A percentile compares a stretch with the other conserved stretches of the same genome.
Conservation (phyloP, 1,140 invertebrate species). For the Caenorhabditis inopinata region DNA sequence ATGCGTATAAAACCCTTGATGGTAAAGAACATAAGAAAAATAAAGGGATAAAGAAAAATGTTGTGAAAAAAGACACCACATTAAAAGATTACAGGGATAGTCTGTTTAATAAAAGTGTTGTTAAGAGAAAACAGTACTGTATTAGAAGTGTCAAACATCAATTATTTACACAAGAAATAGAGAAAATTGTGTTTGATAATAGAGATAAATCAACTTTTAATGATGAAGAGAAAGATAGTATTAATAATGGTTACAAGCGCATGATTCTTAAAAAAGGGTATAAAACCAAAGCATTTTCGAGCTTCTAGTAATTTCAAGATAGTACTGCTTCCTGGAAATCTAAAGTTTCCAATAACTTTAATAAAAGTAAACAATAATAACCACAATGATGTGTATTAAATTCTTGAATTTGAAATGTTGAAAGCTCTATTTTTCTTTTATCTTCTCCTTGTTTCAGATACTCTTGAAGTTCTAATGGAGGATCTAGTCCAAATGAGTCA, state of each 20-base stretch:
- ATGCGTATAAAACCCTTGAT: slow-evolving; percentile 45
- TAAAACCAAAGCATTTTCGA: too few species aligned
- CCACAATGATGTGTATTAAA: slow-evolving; percentile 48
- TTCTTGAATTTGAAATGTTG: slow-evolving; percentile 49
- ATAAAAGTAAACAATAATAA: slow-evolving; percentile 43
- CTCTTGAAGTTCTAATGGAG: slow-evolving; percentile 42
- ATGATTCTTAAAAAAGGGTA: too few species aligned
- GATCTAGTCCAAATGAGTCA: slow-evolving; percentile 48
- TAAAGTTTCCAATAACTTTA: slow-evolving; percentile 43
- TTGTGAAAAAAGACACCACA: slow-evolving; percentile 36
- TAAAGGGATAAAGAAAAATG: slow-evolving; percentile 42
- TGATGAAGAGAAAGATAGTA: too few species aligned
- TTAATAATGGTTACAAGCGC: too few species aligned
- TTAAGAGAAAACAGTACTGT: too few species aligned
- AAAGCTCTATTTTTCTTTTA: slow-evolving; percentile 7
- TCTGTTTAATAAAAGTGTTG: slow-evolving; percentile 33
- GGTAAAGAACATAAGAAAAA: slow-evolving; percentile 27
- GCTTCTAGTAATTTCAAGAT: too few species aligned
- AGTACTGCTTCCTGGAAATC: neutral
- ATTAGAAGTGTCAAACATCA: too few species aligned
- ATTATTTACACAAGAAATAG: too few species aligned
- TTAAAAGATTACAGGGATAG: slow-evolving; percentile 33
- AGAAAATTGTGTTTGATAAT: too few species aligned
- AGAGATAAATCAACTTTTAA: too few species aligned
- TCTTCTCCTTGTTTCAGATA: slow-evolving; percentile 39